Evolutionary conservation across 2,888 invertebrate species (phyloP), one percentile per base, ranked within the genome.

Genomic region (Synanthedon andrenaeformis): DNA sequence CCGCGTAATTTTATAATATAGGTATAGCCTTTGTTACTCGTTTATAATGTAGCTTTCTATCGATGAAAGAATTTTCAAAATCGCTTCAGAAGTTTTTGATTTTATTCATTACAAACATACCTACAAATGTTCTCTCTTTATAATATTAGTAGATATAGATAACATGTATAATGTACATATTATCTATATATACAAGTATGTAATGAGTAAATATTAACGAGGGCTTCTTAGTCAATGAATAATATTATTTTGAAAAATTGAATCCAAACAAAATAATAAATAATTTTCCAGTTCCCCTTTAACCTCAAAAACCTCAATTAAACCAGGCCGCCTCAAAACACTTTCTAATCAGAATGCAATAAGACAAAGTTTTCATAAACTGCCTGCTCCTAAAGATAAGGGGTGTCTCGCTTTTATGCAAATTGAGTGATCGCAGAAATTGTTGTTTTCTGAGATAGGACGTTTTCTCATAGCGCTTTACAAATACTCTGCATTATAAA

Each of bases 301-400:
- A 70, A 76, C 78, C 76, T 73, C 65, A 66, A 74, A 72, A 78
- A 74, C 65, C 65, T 66, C 68, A 79, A 79, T 78, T 74, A 76
- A 60, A 49, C 60, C 57, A 54, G 55, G 49, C 51, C 17, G 49
- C 13, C 57, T 54, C 56, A 56, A 58, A 54, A 53, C 55, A 56
- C 59, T 58, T 49, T 74, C 74, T 79, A 81, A 82, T 82, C 73
- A 76, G 76, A 83, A 79, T 72, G 76, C 74, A 81, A 79, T 79
- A 76, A 79, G 75, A 78, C 79, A 72, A 79, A 84, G 82, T 86
- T 85, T 84, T 79, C 79, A 71, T 70, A 79, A 83, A 83, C 71
- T 79, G 82, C 69, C 83, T 84, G 85, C 67, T 66, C 63, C 63
- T 57, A 59, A 62, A 82, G 86, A 87, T 85, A 85, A 86, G 84